phyloP scores from a whole-genome alignment of 2,797 vertebrate genomes.

The Crocidura indochinensis region DNA sequence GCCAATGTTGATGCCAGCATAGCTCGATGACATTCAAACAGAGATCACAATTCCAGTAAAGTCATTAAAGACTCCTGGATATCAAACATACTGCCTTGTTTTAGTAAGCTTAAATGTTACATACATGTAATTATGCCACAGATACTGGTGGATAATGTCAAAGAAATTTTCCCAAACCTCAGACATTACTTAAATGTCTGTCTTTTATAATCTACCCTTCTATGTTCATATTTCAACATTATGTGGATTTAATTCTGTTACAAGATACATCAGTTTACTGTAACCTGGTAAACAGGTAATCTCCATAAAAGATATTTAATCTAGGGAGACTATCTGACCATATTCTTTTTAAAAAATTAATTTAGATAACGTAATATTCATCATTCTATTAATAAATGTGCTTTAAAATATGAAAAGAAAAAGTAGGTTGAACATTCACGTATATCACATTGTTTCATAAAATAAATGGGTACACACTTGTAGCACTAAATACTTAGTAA shows the following conservation, averaged over 20 bases:
- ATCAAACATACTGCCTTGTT: not conserved
- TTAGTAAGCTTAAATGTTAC: constrained; percentile 29
- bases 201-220: not conserved
- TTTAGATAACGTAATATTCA: not conserved
- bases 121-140: not conserved
- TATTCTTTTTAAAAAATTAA: constrained; percentile 11
- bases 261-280: not conserved
- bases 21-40: not conserved
- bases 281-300: constrained; percentile 6
- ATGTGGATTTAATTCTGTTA: not conserved
- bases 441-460: too few relatives aligned
- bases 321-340: not conserved
- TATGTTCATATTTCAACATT: not conserved
- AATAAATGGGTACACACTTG: not conserved
- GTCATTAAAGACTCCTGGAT: not conserved
- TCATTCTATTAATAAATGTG: not conserved
- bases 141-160: not conserved
- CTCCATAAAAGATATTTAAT: not conserved
- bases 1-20: too few relatives aligned
- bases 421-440: too few relatives aligned
- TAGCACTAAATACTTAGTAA: not conserved
- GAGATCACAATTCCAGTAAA: not conserved
- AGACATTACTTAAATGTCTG: constrained; percentile 27
- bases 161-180: constrained; percentile 4
- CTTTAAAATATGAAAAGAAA: not conserved